Evolutionary conservation across 2,888 invertebrate species (phyloP).

Genomic region (Norana najaformis): DNA sequence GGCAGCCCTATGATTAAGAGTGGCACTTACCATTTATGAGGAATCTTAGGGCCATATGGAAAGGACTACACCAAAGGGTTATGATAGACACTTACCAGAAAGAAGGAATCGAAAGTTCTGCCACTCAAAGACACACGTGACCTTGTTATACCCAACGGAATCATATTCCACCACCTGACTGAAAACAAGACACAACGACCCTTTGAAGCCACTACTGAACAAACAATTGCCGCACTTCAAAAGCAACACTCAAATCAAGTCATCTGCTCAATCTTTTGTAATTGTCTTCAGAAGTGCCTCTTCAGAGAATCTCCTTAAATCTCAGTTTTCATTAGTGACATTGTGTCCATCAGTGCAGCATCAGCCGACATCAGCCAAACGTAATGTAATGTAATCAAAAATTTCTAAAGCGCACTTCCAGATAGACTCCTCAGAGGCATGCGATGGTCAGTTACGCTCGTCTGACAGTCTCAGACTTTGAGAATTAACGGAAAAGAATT

Average conservation of each 20-base stretch:
- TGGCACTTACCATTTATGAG: background rate
- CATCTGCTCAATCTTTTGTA: background rate
- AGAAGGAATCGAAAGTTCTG: slow-evolving; percentile 71
- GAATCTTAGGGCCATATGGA: background rate
- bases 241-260: no score
- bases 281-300: background rate
- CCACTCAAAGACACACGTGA: slow-evolving; percentile 70
- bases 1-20: no score
- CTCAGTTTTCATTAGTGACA: no score
- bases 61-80: background rate
- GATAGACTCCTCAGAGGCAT: no score
- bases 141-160: slow-evolving; percentile 62
- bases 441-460: no score
- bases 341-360: no score
- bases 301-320: no score
- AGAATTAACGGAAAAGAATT: no score
- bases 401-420: no score
- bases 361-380: no score
- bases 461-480: no score
- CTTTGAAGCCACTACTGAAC: background rate
- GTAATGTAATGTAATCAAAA: no score
- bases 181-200: background rate
- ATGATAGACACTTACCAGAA: slow-evolving; percentile 58
- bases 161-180: slow-evolving; percentile 66
- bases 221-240: background rate